Conservation (phyloP, 1,140 invertebrate species). For the Ridgeia piscesae region DNA sequence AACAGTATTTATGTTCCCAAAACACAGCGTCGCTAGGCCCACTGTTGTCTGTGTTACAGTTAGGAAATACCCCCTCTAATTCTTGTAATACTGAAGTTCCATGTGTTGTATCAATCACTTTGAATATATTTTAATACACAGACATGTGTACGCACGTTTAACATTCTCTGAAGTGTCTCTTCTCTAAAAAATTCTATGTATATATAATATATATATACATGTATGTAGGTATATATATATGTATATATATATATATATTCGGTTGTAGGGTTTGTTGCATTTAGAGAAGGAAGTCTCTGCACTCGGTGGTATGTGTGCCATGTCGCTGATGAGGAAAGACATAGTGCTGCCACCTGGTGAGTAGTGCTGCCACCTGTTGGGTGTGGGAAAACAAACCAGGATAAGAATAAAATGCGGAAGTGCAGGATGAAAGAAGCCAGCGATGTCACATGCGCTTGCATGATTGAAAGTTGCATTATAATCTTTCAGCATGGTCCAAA, state of each 20-base stretch:
- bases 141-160: background rate
- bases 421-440: background rate
- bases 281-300: constrained; percentile 89
- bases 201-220: too few species aligned
- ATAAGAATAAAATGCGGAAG: background rate
- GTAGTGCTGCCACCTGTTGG: constrained; percentile 11
- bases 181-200: too few species aligned
- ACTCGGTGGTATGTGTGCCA: constrained; percentile 85
- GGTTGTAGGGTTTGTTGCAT: constrained; percentile 66
- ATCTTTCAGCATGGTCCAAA: too few species aligned
- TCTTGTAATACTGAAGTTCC: background rate
- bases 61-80: background rate
- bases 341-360: constrained; percentile 70
- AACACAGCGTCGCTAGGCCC: too few species aligned
- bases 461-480: too few species aligned
- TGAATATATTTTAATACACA: background rate
- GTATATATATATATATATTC: background rate
- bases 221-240: too few species aligned
- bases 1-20: too few species aligned
- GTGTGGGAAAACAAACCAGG: background rate
- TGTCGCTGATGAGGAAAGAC: constrained; percentile 84
- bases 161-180: too few species aligned
- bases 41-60: background rate
- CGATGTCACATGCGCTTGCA: too few species aligned
- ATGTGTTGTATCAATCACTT: background rate